A percentile compares a stretch with the other conserved stretches of the same genome.
phyloP scores from a whole-genome alignment of 1,140 invertebrate genomes.

The Piezodorus guildinii region DNA sequence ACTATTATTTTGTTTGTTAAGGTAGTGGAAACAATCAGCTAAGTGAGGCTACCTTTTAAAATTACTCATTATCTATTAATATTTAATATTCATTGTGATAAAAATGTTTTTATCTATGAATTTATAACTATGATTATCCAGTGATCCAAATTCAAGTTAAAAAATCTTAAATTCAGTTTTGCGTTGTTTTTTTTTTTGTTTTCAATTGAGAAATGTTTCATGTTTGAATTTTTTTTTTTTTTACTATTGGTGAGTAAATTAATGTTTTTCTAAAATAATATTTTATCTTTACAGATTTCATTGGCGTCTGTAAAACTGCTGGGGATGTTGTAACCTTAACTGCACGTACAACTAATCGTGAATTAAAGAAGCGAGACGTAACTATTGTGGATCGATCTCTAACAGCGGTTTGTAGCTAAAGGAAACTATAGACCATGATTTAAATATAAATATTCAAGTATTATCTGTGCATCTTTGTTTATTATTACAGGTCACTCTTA shows the following conservation, averaged over 20 bases:
- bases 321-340: constrained; percentile 61
- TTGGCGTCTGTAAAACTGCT: constrained; percentile 73
- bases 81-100: too few species aligned
- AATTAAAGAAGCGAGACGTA: constrained; percentile 83
- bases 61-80: too few species aligned
- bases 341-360: constrained; percentile 58
- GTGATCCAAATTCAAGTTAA: too few species aligned
- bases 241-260: not conserved
- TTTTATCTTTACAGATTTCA: constrained; percentile 58
- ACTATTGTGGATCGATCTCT: constrained; percentile 75
- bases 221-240: not conserved
- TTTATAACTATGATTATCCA: too few species aligned
- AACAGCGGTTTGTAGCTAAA: constrained; percentile 47
- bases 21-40: too few species aligned
- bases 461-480: too few species aligned
- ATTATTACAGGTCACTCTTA: constrained; percentile 45
- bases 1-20: constrained; percentile 4
- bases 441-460: not conserved
- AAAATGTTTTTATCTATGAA: too few species aligned
- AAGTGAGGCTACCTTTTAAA: too few species aligned
- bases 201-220: too few species aligned
- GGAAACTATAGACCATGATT: not conserved
- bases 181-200: too few species aligned
- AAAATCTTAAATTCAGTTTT: too few species aligned
- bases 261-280: not conserved